These are phyloP conservation scores for Empidonax alnorum DNA, from an alignment of 2,113 vertebrate species.

Conservation along the genomic window DNA sequence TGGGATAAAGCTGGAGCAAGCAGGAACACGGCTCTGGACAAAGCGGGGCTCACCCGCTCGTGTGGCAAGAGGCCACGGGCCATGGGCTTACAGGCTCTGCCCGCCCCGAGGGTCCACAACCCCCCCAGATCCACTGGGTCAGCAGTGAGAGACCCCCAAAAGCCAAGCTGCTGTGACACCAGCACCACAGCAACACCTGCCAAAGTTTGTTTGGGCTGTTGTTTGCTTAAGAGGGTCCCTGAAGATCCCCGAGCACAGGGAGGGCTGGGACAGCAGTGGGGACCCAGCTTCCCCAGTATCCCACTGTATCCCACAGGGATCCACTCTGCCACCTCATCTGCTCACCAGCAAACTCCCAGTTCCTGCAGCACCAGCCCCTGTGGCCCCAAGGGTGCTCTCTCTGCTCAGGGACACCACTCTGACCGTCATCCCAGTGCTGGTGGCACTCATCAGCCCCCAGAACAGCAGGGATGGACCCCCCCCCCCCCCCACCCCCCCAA, in stretches of 20 bases:
- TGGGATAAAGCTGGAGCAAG: neutral
- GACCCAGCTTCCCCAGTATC: neutral
- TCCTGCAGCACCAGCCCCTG: neutral
- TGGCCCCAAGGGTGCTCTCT: neutral
- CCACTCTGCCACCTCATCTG: fast-evolving
- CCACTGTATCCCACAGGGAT: neutral
- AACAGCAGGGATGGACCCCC: neutral
- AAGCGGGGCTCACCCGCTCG: neutral
- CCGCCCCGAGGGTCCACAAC: fast-evolving
- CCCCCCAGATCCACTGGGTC: fast-evolving
- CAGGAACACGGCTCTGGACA: neutral
- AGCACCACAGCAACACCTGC: neutral
- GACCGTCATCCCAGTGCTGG: fast-evolving
- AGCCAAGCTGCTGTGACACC: neutral
- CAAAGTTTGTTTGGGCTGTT: neutral
- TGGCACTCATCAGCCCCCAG: fast-evolving
- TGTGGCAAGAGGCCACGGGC: fast-evolving
- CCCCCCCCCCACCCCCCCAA: fast-evolving
- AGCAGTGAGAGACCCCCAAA: neutral
- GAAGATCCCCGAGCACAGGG: fast-evolving
- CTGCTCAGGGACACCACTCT: neutral
- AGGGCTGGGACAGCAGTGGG: neutral
- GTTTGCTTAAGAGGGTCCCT: fast-evolving
- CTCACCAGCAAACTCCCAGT: neutral
- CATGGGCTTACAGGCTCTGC: fast-evolving